These are phyloP conservation scores for Drosophila merina DNA, from an alignment of 2,888 invertebrate species.

Conservation along the genomic window DNA sequence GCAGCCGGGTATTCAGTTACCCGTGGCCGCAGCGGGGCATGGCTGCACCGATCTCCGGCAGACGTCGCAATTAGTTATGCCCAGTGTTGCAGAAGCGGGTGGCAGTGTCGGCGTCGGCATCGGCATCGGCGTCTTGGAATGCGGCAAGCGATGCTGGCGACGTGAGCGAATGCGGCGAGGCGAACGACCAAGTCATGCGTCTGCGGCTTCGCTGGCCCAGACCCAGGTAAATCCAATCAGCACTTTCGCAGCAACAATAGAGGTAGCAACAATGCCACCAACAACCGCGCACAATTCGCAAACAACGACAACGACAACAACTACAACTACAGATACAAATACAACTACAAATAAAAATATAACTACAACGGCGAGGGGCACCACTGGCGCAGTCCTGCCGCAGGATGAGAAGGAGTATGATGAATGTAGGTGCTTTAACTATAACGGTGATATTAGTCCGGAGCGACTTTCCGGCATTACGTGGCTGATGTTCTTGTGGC, in stretches of 20 bases:
- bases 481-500: constrained; percentile 74
- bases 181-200: constrained; percentile 66
- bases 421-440: constrained; percentile 82
- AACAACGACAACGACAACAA: constrained; percentile 19
- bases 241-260: constrained; percentile 35
- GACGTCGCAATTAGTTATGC: constrained; percentile 78
- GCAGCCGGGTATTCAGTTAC: constrained; percentile 63
- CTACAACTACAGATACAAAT: constrained; percentile 58
- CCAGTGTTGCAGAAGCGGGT: constrained; percentile 67
- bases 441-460: constrained; percentile 81
- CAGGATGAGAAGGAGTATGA: constrained; percentile 58
- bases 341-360: constrained; percentile 66
- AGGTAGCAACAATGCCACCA: constrained; percentile 13
- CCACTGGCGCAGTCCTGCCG: constrained; percentile 50
- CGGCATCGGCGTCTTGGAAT: constrained; percentile 51
- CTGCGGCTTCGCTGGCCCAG: constrained; percentile 42
- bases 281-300: background rate
- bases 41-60: constrained; percentile 66
- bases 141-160: constrained; percentile 61
- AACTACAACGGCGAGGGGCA: constrained; percentile 48
- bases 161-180: constrained; percentile 59
- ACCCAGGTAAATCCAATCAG: constrained; percentile 60
- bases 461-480: constrained; percentile 71
- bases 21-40: constrained; percentile 45
- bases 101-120: background rate